phyloP scores from a whole-genome alignment of 2,113 vertebrate genomes.

The Paedocypris sp. region DNA sequence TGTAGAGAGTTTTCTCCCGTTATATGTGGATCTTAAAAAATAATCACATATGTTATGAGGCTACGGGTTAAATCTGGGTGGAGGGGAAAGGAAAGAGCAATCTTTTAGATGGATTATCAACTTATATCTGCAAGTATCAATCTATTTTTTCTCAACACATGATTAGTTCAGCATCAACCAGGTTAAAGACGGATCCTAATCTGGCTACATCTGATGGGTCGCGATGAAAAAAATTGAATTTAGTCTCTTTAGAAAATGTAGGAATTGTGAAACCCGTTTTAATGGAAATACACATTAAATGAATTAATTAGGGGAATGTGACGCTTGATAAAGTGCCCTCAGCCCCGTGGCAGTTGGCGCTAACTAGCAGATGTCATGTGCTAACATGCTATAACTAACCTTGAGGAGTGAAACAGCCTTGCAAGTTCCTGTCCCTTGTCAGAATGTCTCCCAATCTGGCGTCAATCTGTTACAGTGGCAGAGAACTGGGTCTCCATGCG shows the following conservation, averaged over 20 bases:
- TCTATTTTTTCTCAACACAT: conserved; percentile 10
- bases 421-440: conserved; percentile 40
- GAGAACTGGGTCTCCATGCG: background rate
- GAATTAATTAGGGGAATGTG: conserved; percentile 68
- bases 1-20: conserved; percentile 15
- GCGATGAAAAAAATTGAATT: no score
- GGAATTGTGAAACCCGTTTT: conserved; percentile 56
- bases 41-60: conserved; percentile 32
- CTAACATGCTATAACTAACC: conserved; percentile 73
- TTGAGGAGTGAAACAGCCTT: conserved; percentile 55
- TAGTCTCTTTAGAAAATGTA: no score
- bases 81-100: conserved; percentile 26
- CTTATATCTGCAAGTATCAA: conserved; percentile 24
- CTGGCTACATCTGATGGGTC: conserved; percentile 1
- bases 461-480: conserved; percentile 56
- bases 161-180: background rate
- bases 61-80: conserved; percentile 30
- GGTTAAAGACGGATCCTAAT: conserved; percentile 7
- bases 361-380: conserved; percentile 65
- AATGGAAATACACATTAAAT: conserved; percentile 51
- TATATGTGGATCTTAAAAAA: conserved; percentile 11
- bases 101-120: conserved; percentile 32
- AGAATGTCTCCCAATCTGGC: conserved; percentile 51
- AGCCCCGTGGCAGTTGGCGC: conserved; percentile 33
- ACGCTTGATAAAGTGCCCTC: conserved; percentile 46